Percentiles rank a stretch among this genome's conserved stretches.
Evolutionary conservation across 2,797 vertebrate genomes (phyloP).

Genomic region (Rousettus madagascariensis): DNA sequence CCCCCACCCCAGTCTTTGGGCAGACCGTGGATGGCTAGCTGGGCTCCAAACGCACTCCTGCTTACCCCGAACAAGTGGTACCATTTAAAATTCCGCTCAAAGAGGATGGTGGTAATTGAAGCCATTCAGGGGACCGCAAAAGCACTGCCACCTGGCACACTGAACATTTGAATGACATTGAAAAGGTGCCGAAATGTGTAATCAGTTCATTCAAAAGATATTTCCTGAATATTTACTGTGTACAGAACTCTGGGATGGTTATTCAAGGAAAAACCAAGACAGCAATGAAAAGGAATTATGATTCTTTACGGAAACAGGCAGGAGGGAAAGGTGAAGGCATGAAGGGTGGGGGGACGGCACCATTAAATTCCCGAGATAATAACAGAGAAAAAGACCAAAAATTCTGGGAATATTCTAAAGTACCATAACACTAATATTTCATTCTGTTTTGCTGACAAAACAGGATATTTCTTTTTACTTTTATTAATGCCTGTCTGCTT

Average conservation of each 20-base stretch:
- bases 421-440: background rate
- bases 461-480: background rate
- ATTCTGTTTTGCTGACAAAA: background rate
- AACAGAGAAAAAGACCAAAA: background rate
- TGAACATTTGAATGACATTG: conserved; percentile 69
- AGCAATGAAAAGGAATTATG: background rate
- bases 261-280: background rate
- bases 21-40: background rate
- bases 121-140: conserved; percentile 70
- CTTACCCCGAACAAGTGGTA: conserved; percentile 68
- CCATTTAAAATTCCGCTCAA: conserved; percentile 70
- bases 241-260: background rate
- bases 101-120: conserved; percentile 71
- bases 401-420: background rate
- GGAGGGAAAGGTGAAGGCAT: too few species aligned
- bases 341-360: too few species aligned
- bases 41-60: background rate
- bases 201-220: conserved; percentile 73
- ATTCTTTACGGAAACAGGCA: background rate
- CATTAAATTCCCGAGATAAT: background rate
- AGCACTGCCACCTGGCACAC: conserved; percentile 59
- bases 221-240: conserved; percentile 39
- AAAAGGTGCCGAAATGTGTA: conserved; percentile 75
- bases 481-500: background rate
- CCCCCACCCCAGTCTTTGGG: background rate